Conservation (phyloP, 2,888 invertebrate genomes). For the Elegia similella region DNA sequence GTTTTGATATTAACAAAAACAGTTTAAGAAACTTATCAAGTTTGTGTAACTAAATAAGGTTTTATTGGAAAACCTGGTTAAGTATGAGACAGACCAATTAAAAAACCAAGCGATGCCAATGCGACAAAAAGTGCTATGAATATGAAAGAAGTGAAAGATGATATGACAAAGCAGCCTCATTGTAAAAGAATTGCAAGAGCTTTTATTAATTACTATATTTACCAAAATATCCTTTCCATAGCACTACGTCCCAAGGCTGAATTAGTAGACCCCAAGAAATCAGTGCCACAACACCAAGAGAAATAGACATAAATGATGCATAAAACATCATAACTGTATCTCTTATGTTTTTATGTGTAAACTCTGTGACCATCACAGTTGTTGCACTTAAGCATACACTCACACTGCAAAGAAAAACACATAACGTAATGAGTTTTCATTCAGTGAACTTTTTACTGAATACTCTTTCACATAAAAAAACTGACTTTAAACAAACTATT, state of each 20-base stretch:
- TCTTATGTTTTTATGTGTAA: conserved; percentile 21
- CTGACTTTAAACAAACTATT: too few relatives aligned
- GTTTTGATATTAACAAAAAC: too few relatives aligned
- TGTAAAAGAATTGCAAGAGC: too few relatives aligned
- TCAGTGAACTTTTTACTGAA: neutral
- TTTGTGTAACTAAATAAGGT: too few relatives aligned
- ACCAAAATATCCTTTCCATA: conserved; percentile 22
- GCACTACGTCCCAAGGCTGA: conserved; percentile 18
- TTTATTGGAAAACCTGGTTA: too few relatives aligned
- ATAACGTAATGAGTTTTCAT: neutral
- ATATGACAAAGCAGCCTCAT: too few relatives aligned
- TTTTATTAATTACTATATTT: neutral
- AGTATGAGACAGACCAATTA: too few relatives aligned
- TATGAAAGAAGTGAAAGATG: neutral
- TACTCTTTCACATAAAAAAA: too few relatives aligned
- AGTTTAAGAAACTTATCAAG: too few relatives aligned
- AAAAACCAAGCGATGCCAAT: too few relatives aligned
- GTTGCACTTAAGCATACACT: conserved; percentile 3
- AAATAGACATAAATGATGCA: conserved; percentile 16
- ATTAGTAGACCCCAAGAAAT: conserved; percentile 22
- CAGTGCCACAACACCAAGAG: conserved; percentile 15
- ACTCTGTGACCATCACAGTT: conserved; percentile 17
- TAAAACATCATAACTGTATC: conserved; percentile 21
- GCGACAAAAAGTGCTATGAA: too few relatives aligned
- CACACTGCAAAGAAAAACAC: neutral